Base-by-base conservation (phyloP, 2,888 invertebrate genomes). In the Malthinus flaveolus region DNA sequence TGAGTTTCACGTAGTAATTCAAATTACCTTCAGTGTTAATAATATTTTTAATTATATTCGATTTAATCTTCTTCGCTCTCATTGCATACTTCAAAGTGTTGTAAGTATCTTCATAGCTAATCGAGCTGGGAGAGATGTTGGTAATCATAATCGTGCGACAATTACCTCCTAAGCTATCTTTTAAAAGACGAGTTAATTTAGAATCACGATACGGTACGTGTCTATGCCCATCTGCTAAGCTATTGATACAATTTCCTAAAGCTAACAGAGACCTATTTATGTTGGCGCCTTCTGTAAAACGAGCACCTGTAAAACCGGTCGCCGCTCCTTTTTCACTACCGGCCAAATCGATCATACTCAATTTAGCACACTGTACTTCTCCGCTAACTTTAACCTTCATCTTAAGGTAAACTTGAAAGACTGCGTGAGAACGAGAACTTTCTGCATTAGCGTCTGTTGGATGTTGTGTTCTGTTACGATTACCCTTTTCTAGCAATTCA, bases 401-500 rank as follows among this genome's bases (percentile, higher is more conserved):
- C 12, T 36, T 35, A 15, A 59, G 15, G 42, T 55, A 59, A 11
- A 90, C 90, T 83, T 95, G 95, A 75, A 97, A 95, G 1, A 97
- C 93, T n/a, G 96, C 96, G 82, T 97, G 97, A 49, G 95, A 96
- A 49, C 97, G 84, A 3, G 95, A 96, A 61, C 95, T 95, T 73
- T 96, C 95, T 0, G 93, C 89, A 78, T 97, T 97, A 1, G 95
- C 92, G 80, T 97, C 96, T 0, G 96, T 97, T 0, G 96, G 95
- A 78, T 96, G 95, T 73, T 97, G 96, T 0, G 95, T 92, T 49
- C 97, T 82, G 73, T 93, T 91, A 61, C 84, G 85, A 72, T 97
- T 97, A 0, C 97, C 97, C 66, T 86, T 81, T 31, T 88, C 87
- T 34, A 97, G 78, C 79, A 95, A 84, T 49, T 85, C 82, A 32